Base-by-base conservation (phyloP, 2,888 invertebrate genomes). In the Sphecodes monilicornis region DNA sequence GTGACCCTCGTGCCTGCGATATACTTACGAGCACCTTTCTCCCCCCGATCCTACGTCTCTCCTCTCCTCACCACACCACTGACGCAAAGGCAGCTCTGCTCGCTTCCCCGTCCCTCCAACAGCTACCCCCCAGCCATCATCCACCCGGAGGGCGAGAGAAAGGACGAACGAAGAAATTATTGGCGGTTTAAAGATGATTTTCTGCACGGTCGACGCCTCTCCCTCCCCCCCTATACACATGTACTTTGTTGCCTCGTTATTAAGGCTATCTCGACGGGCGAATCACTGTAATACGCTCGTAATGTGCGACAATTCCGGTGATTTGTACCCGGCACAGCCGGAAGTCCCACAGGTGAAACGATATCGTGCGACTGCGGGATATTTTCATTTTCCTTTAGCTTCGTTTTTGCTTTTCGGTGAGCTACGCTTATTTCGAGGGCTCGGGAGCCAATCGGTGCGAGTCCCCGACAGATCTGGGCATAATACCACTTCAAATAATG, bases 101-200 rank as follows among this genome's bases (percentile, higher is more conserved):
- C 26, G 57, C n/a, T 26, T 13, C 54, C 29, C 32, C 50, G 11
- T 26, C 36, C 68, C 36, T 13, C 36, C 22, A 4, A 60, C 39
- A 36, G 4, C 54, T 46, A 57, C 66, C 8, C 41, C 41, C 66
- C 26, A 6, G 26, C 5, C 70, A 26, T 29, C 39, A 0, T 64
- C 29, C 29, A 41, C 36, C 26, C 68, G 57, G 54, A 68, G 46
- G 73, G 76, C 2, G 16, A 69, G 43, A 72, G 69, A 69, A 76
- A 75, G 69, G 46, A 82, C 80, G 86, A 82, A 77, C 76, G 73
- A 78, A 89, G 82, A 87, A 90, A 90, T 89, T 89, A 89, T 89
- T 78, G 80, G 82, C 87, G 89, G 82, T 90, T 89, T 90, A 89
- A 89, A 89, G 89, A 89, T 87, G 90, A 89, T 89, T 86, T 85